Conservation (phyloP, 1,140 invertebrate genomes). For the Megathymus violae region DNA sequence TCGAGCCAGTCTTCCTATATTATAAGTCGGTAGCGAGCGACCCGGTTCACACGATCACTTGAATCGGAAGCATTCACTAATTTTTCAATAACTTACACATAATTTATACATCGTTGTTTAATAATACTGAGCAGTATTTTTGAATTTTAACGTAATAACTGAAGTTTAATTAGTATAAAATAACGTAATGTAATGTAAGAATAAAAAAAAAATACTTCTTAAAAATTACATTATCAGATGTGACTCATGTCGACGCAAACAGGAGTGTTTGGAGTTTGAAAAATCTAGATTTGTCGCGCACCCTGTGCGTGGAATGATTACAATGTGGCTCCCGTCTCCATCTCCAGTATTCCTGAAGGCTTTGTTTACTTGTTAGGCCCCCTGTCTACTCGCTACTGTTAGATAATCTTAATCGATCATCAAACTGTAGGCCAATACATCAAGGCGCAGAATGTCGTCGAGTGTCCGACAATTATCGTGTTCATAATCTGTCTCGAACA, state of each 20-base stretch:
- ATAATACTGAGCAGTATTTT: too few species aligned
- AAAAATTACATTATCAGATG: too few species aligned
- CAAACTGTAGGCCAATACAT: constrained; percentile 19
- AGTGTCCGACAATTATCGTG: constrained; percentile 1
- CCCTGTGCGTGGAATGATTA: too few species aligned
- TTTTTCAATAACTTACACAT: constrained; percentile 14
- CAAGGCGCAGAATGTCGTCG: constrained; percentile 11
- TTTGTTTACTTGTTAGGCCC: constrained; percentile 7
- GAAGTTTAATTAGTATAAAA: too few species aligned
- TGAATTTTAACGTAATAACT: too few species aligned
- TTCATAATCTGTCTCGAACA: constrained; percentile 24
- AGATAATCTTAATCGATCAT: constrained; percentile 27
- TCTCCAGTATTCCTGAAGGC: too few species aligned
- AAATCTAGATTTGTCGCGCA: too few species aligned
- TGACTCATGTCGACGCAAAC: too few species aligned
- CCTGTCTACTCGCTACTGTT: constrained; percentile 13
- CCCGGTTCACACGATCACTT: constrained; percentile 26
- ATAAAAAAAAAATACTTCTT: too few species aligned
- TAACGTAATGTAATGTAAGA: too few species aligned
- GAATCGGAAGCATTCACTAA: constrained; percentile 23
- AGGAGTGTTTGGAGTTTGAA: too few species aligned
- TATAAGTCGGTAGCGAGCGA: constrained; percentile 29
- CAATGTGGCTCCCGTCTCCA: too few species aligned
- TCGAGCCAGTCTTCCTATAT: not conserved
- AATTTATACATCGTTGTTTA: not conserved